phyloP scores from a whole-genome alignment of 2,797 vertebrate genomes.

The Hipposideros larvatus region DNA sequence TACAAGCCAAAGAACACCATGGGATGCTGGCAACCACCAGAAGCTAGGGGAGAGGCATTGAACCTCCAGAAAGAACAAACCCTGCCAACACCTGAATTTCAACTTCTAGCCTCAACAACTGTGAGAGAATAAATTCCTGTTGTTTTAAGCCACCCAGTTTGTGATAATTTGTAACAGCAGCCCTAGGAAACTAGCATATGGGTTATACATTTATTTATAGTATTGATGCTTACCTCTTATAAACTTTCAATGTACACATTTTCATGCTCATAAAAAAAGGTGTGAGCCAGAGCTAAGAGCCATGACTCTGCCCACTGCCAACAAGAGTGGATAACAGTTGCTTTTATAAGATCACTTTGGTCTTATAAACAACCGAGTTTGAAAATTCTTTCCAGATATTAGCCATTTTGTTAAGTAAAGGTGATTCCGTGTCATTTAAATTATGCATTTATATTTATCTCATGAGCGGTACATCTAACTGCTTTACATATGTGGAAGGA shows the following conservation, averaged over 20 bases:
- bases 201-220: constrained; percentile 50
- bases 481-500: not conserved
- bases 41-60: not conserved
- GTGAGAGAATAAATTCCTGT: not conserved
- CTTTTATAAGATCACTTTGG: constrained; percentile 55
- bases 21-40: not conserved
- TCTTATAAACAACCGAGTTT: constrained; percentile 37
- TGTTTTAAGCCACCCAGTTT: not conserved
- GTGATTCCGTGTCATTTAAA: constrained; percentile 26
- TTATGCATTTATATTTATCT: constrained; percentile 2
- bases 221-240: not conserved
- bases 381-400: not conserved
- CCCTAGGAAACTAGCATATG: not conserved
- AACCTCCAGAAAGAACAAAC: not conserved
- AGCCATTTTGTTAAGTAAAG: not conserved
- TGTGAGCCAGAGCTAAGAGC: not conserved
- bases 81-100: not conserved
- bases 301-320: not conserved
- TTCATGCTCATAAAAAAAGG: constrained; percentile 42
- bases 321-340: not conserved
- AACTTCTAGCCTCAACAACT: not conserved
- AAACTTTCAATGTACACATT: constrained; percentile 33
- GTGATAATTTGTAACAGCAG: constrained; percentile 44
- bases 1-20: not conserved
- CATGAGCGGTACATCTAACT: not conserved